Percentiles rank a stretch among this genome's conserved stretches.
Evolutionary conservation across 2,888 invertebrate genomes (phyloP).

Genomic region (Agrypnus murinus): DNA sequence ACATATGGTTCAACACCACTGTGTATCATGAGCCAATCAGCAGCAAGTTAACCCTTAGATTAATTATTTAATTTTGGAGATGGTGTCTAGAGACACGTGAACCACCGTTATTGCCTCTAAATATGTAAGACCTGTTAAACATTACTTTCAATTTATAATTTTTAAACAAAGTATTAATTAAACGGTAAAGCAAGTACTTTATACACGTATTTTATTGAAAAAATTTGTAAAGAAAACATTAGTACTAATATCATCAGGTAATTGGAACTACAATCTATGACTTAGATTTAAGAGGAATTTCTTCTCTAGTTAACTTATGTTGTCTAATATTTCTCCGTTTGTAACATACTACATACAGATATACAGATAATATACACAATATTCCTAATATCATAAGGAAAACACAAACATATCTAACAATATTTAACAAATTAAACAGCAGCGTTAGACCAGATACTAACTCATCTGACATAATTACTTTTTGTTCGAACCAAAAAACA

Average conservation of each 20-base stretch:
- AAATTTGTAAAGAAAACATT: conserved; percentile 26
- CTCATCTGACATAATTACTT: conserved; percentile 75
- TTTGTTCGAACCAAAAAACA: conserved; percentile 53
- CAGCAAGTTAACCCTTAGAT: too few relatives aligned
- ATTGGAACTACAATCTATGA: conserved; percentile 27
- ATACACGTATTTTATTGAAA: conserved; percentile 26
- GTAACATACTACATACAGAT: conserved; percentile 59
- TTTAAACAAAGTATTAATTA: too few relatives aligned
- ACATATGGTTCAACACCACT: too few relatives aligned
- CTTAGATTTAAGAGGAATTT: conserved; percentile 48
- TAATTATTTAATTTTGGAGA: too few relatives aligned
- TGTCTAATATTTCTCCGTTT: conserved; percentile 44
- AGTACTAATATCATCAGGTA: conserved; percentile 15
- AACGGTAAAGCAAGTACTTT: too few relatives aligned
- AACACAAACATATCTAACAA: conserved; percentile 56
- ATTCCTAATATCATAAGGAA: conserved; percentile 59
- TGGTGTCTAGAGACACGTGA: too few relatives aligned
- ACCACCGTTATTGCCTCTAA: too few relatives aligned
- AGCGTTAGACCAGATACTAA: conserved; percentile 74
- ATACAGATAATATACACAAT: conserved; percentile 57
- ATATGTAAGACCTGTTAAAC: too few relatives aligned
- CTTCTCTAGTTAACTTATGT: conserved; percentile 37
- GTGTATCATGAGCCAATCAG: too few relatives aligned
- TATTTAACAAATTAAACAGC: conserved; percentile 73
- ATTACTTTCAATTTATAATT: too few relatives aligned